phyloP scores from a whole-genome alignment of 2,797 vertebrate genomes.

The Tragelaphus oryx region DNA sequence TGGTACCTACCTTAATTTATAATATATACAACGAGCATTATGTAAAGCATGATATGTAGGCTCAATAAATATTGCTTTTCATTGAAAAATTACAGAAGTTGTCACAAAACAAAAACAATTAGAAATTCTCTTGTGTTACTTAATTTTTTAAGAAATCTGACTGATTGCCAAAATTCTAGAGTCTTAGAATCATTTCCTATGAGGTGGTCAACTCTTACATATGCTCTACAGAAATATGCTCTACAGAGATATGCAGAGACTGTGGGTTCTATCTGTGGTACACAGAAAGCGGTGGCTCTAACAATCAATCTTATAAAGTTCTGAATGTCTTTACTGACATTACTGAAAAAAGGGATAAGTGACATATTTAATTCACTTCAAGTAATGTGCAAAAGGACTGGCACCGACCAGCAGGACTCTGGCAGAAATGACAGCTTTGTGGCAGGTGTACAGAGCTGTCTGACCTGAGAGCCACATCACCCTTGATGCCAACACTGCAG shows the following conservation, averaged over 20 bases:
- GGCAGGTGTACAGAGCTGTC: background rate
- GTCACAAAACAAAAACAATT: background rate
- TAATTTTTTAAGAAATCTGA: background rate
- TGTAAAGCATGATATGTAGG: background rate
- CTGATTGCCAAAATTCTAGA: background rate
- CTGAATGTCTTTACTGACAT: background rate
- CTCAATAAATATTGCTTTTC: background rate
- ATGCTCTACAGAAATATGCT: background rate
- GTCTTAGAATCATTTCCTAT: background rate
- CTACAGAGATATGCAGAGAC: background rate
- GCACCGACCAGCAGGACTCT: background rate
- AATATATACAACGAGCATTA: background rate
- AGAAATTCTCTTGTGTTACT: background rate
- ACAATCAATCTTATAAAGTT: background rate
- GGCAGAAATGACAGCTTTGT: background rate
- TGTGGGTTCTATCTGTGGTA: background rate
- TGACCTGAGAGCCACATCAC: background rate
- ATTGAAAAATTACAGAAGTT: background rate
- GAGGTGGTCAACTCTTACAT: background rate
- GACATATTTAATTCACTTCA: background rate
- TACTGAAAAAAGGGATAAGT: background rate
- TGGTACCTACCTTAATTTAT: background rate
- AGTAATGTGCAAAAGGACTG: background rate
- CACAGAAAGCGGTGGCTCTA: background rate
- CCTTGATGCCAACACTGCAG: background rate